These are phyloP conservation scores for Charaxes varanes DNA, from an alignment of 1,140 invertebrate species.

Conservation along the genomic window DNA sequence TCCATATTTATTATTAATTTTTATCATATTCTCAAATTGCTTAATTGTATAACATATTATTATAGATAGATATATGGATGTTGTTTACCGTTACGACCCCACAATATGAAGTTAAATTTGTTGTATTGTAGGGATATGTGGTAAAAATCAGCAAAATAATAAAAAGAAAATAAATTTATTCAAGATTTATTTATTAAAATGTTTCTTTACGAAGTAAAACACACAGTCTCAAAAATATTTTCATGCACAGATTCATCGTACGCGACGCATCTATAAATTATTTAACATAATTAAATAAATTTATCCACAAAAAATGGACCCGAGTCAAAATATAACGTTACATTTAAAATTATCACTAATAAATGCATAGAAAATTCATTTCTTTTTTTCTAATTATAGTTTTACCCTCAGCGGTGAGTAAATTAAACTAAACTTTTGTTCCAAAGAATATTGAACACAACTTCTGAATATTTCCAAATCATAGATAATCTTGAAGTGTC, in stretches of 20 bases:
- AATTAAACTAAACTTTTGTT: constrained; percentile 3
- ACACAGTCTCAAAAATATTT: constrained; percentile 39
- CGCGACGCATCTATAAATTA: constrained; percentile 11
- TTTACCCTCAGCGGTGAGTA: constrained; percentile 2
- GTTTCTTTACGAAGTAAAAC: constrained; percentile 45
- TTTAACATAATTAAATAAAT: constrained; percentile 28
- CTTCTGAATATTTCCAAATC: too few relatives aligned
- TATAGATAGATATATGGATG: too few relatives aligned
- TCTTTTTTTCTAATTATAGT: constrained; percentile 19
- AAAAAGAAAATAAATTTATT: neutral
- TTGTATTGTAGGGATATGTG: too few relatives aligned
- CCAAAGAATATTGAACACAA: too few relatives aligned
- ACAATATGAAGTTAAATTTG: too few relatives aligned
- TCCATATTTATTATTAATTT: too few relatives aligned
- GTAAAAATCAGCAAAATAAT: too few relatives aligned
- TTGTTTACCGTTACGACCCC: too few relatives aligned
- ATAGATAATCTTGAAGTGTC: too few relatives aligned
- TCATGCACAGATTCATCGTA: constrained; percentile 29
- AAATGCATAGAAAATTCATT: constrained; percentile 47
- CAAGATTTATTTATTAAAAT: constrained; percentile 37
- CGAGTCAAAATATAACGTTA: constrained; percentile 30
- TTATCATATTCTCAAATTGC: too few relatives aligned
- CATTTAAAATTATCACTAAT: constrained; percentile 27
- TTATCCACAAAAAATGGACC: constrained; percentile 49
- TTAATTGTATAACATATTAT: too few relatives aligned